Conservation (phyloP, 2,797 vertebrate genomes). For the Chlorospingus flavigularis region DNA sequence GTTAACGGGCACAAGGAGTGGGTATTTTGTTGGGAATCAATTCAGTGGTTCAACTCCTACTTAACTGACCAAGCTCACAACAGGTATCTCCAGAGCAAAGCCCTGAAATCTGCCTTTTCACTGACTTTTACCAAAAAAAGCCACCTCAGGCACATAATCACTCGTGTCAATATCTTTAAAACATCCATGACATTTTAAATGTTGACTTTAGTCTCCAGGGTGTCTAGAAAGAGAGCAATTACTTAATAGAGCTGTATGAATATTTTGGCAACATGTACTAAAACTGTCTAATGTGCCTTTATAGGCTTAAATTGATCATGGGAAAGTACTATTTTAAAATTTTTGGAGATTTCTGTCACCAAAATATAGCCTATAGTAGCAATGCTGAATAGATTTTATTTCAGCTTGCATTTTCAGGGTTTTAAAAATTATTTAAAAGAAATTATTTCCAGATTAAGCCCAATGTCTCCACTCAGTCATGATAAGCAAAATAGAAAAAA, state of each 20-base stretch:
- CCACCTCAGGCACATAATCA: not conserved
- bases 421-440: not conserved
- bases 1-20: rapidly evolving
- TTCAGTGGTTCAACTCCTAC: not conserved
- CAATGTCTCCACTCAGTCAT: not conserved
- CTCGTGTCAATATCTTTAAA: not conserved
- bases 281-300: not conserved
- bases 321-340: not conserved
- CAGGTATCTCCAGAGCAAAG: not conserved
- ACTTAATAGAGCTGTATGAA: not conserved
- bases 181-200: not conserved
- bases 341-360: not conserved
- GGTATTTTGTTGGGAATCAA: not conserved
- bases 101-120: not conserved
- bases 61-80: not conserved
- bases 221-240: not conserved
- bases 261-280: not conserved
- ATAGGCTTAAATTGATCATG: not conserved
- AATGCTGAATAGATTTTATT: not conserved
- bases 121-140: not conserved
- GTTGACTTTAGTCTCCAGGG: not conserved
- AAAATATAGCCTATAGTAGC: not conserved
- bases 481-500: not conserved
- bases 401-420: not conserved
- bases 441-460: not conserved